Base-by-base conservation (phyloP, 1,140 invertebrate species). In the Lordiphosa mommai region DNA sequence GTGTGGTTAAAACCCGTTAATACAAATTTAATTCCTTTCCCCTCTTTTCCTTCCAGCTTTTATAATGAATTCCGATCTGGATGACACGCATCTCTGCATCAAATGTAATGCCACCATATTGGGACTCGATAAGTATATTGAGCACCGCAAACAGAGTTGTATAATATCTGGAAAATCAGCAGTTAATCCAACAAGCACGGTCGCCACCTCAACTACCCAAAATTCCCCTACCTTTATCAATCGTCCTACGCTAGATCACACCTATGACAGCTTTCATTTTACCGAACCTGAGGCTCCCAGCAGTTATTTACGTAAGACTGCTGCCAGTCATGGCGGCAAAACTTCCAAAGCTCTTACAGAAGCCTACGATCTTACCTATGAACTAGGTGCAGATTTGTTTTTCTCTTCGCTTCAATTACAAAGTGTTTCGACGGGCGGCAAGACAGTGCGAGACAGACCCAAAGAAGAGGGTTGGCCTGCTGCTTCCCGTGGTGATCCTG, bases 321-420 rank as follows among this genome's bases (percentile, higher is more conserved):
- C 57, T 4, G 72, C 63, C 5, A 67, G 68, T 13, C 86, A 89
- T 33, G 86, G 71, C 2, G 88, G 72, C 4, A 88, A 88, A 27
- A 48, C 63, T 5, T 72, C 86, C 0, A 89, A 89, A 29, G 53
- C 69, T 0, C 12, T 88, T n/a, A 61, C 66, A 0, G 84, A 88
- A 13, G 34, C 60, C 10, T 89, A 89, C 38, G 87, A 88, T 12
- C 53, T 86, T 0, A 71, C 89, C 1, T 92, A 92, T 47, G 90
- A 91, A 36, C 87, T 94, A 3, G 94, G 94, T 29, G 94, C 95
- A 0, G 94, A 95, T 74, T 92, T 95, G 9, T 96, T 97, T 79
- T 97, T 97, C 77, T 95, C 93, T 14, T 95, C 94, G 0, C 88
- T 97, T 16, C 94, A 96, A 82, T 87, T 97, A 9, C 94, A 95